A percentile compares a stretch with the other conserved stretches of the same genome.
Conservation (phyloP, 2,113 vertebrate genomes). For the Rhadina sibilatrix region DNA sequence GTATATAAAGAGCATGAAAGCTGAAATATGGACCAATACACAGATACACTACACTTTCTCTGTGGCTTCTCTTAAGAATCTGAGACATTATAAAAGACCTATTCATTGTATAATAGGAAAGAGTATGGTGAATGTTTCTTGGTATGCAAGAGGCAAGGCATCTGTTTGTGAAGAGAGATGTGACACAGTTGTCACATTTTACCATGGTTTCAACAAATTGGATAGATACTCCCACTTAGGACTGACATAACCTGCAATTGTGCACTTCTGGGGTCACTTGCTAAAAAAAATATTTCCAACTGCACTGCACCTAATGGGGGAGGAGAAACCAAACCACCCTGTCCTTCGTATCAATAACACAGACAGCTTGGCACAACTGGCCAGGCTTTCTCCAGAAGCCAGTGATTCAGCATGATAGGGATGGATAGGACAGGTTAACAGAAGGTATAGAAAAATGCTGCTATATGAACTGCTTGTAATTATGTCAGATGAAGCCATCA, state of each 20-base stretch:
- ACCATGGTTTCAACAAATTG: neutral
- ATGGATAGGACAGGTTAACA: neutral
- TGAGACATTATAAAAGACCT: neutral
- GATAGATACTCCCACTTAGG: neutral
- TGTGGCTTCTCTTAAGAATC: neutral
- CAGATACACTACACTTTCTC: neutral
- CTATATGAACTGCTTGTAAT: neutral
- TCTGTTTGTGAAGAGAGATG: neutral
- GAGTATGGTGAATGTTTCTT: neutral
- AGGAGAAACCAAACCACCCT: neutral
- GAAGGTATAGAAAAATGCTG: neutral
- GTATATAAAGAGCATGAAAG: neutral
- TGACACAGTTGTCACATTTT: neutral
- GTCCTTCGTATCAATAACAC: neutral
- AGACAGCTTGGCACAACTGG: neutral
- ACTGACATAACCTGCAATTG: neutral
- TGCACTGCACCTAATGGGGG: neutral
- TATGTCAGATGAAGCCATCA: neutral
- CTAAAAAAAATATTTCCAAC: neutral
- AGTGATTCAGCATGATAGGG: slow-evolving; percentile 14
- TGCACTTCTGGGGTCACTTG: neutral
- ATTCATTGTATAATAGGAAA: neutral
- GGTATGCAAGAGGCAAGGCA: neutral
- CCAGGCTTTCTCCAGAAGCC: neutral
- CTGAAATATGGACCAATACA: neutral